These are phyloP conservation scores for Otis tarda DNA, from an alignment of 2,113 vertebrate genomes.

Conservation along the genomic window DNA sequence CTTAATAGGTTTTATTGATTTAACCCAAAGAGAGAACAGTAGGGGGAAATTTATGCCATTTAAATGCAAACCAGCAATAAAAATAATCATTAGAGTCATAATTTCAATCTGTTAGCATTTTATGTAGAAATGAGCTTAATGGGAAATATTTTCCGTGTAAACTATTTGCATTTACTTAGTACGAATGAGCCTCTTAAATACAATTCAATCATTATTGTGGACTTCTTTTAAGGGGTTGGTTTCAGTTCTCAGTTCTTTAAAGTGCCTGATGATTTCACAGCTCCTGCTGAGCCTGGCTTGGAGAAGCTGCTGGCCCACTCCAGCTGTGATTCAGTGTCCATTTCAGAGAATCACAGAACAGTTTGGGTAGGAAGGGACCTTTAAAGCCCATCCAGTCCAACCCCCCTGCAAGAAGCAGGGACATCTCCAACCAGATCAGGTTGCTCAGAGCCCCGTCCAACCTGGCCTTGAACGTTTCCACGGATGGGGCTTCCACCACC, in stretches of 20 bases:
- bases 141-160: slow-evolving; percentile 50
- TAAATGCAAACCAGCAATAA: slow-evolving; percentile 67
- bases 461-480: too few relatives aligned
- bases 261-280: background rate
- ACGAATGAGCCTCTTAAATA: slow-evolving; percentile 8
- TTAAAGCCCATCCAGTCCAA: too few relatives aligned
- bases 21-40: slow-evolving; percentile 57
- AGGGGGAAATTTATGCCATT: slow-evolving; percentile 54
- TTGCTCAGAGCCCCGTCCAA: too few relatives aligned
- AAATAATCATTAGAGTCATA: slow-evolving; percentile 61
- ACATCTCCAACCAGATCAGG: too few relatives aligned
- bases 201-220: background rate
- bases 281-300: background rate
- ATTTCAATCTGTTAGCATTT: slow-evolving; percentile 66
- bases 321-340: background rate
- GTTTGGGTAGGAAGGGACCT: too few relatives aligned
- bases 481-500: too few relatives aligned
- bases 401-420: too few relatives aligned
- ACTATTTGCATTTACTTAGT: slow-evolving; percentile 39
- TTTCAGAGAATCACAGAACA: too few relatives aligned
- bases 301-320: background rate
- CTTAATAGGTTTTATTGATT: slow-evolving; percentile 62
- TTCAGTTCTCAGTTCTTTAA: background rate
- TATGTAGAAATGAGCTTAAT: slow-evolving; percentile 47
- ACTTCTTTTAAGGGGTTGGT: background rate